phyloP scores from a whole-genome alignment of 2,113 vertebrate species.

The Ellobius talpinus region DNA sequence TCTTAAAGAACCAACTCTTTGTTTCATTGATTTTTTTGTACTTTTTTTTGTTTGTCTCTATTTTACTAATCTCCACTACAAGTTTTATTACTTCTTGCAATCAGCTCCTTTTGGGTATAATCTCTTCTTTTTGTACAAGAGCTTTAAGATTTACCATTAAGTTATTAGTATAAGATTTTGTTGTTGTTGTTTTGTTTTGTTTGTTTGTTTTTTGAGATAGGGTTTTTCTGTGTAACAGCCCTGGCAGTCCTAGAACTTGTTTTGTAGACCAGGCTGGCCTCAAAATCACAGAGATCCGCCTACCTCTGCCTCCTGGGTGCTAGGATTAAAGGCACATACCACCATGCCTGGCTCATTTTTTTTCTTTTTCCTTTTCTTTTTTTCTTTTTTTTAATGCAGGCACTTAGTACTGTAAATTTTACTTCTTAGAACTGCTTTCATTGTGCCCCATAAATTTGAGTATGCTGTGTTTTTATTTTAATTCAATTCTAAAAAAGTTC shows the following conservation, averaged over 20 bases:
- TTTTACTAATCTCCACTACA: neutral
- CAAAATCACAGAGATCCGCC: too few species aligned
- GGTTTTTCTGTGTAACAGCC: too few species aligned
- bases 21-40: too few species aligned
- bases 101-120: neutral
- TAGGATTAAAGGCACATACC: too few species aligned
- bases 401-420: neutral
- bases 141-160: neutral
- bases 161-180: neutral
- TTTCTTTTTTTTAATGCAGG: neutral
- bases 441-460: neutral
- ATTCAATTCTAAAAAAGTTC: neutral
- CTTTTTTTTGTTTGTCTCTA: neutral
- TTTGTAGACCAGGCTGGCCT: too few species aligned
- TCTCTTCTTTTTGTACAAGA: neutral
- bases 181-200: too few species aligned
- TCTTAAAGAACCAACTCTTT: too few species aligned
- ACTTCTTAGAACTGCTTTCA: neutral
- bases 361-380: neutral
- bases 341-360: too few species aligned
- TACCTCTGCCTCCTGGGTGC: too few species aligned
- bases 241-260: too few species aligned
- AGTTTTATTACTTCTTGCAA: neutral
- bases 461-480: neutral
- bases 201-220: too few species aligned